Evolutionary conservation across 1,140 invertebrate genomes (phyloP), one percentile per base, ranked within the genome.

Genomic region (Cepaea nemoralis): DNA sequence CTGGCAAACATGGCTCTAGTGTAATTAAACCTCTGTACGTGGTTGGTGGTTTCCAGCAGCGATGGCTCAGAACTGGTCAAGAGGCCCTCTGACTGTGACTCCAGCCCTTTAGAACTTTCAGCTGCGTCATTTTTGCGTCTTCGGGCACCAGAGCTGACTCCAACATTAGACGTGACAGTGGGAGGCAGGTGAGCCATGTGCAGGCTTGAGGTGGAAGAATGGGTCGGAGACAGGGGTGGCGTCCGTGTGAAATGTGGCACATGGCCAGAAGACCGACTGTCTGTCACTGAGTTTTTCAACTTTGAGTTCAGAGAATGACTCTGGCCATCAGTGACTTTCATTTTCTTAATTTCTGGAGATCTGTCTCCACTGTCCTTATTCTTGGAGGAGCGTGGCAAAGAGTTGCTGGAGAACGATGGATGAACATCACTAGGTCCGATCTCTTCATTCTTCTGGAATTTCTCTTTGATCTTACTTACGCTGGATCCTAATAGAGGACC

Each of bases 1-100:
- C 97, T 97, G 90, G 98, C 97, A 91, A 98, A 98, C 35, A 98
- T 93, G 37, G 97, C 97, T 45, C 96, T 93, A 0, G 97, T 97
- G 91, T 95, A 97, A 89, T 97, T 97, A 91, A 98, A 98, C 71
- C 97, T 92, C 27, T 89, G 84, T 10, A 89, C 87, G 83, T 89
- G 88, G 70, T 84, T 88, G 27, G 87, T 86, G 27, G 87, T 82
- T 76, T 88, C 85, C n/a, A 66, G 8, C 27, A 77, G 55, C 24
- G 71, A n/a, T 33, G 71, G 42, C 27, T 74, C 71, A 0, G 71
- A 8, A 22, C 31, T 24, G 8, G 71, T 24, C 14, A 63, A 1
- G n/a, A 22, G 48, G 1, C 16, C 66, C 3, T 55, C 73, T 45
- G 37, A 71, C 35, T 50, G 73, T 6, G 35, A 55, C 50, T 35